These are phyloP conservation scores for Tinea semifulvella DNA, from an alignment of 2,888 invertebrate species.

Conservation along the genomic window DNA sequence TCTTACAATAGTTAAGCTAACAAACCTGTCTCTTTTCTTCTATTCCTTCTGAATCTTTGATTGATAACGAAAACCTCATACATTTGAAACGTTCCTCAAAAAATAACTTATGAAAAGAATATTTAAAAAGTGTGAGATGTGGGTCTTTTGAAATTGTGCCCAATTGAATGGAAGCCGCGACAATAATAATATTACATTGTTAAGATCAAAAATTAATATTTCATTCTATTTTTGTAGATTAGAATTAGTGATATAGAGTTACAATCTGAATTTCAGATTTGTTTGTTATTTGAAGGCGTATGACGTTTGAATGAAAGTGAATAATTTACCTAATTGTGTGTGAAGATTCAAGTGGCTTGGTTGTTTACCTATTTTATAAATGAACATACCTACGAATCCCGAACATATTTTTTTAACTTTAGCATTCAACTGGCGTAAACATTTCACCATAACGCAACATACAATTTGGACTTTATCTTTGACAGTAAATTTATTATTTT, in stretches of 20 bases:
- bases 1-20: constrained; percentile 21
- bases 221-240: constrained; percentile 41
- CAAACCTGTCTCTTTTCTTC: constrained; percentile 29
- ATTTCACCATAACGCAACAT: no score
- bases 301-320: constrained; percentile 34
- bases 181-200: constrained; percentile 55
- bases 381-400: no score
- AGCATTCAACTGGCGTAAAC: no score
- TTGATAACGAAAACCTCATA: constrained; percentile 31
- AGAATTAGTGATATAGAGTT: constrained; percentile 52
- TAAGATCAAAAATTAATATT: constrained; percentile 49
- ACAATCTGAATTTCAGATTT: constrained; percentile 57
- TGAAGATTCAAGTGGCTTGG: constrained; percentile 31
- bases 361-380: no score
- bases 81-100: background rate
- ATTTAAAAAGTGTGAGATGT: background rate
- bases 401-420: no score
- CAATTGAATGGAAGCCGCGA: constrained; percentile 43
- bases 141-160: constrained; percentile 4
- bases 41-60: constrained; percentile 31
- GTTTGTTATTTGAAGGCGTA: constrained; percentile 38
- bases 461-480: no score
- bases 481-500: no score
- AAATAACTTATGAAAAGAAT: constrained; percentile 3
- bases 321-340: constrained; percentile 64